A percentile compares a stretch with the other conserved stretches of the same genome.
Evolutionary conservation across 2,113 vertebrate genomes (phyloP).

Genomic region (Phylloscopus trochilus): DNA sequence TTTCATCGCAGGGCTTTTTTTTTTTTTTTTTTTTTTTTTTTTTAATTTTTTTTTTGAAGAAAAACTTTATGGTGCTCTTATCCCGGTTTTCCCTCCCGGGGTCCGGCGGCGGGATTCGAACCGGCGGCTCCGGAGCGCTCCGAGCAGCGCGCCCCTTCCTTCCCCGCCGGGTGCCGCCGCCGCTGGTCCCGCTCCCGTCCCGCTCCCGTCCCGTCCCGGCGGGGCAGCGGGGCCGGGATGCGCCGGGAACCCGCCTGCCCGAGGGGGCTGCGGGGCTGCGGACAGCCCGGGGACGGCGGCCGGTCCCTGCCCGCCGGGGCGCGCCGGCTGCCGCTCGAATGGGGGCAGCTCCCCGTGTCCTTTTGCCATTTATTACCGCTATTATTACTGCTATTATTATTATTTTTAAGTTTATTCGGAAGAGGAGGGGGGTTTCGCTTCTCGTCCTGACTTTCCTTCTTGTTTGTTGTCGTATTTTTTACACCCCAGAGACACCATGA

Average conservation of each 20-base stretch:
- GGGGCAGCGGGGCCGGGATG: neutral
- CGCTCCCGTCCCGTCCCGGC: no score
- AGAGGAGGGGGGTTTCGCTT: neutral
- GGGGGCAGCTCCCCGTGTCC: neutral
- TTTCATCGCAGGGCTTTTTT: neutral
- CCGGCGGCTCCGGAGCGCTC: neutral
- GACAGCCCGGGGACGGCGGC: neutral
- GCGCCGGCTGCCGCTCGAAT: neutral
- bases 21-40: no score
- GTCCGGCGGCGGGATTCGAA: neutral
- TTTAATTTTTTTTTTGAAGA: no score
- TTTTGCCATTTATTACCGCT: neutral
- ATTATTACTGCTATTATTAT: neutral
- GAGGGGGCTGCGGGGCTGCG: neutral
- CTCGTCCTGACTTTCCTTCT: conserved; percentile 58
- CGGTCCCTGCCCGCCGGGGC: neutral
- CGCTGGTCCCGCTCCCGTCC: neutral
- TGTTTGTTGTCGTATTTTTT: conserved; percentile 68
- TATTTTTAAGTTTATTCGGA: neutral
- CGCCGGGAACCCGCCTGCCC: neutral
- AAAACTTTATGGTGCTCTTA: neutral
- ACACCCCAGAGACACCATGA: conserved; percentile 97
- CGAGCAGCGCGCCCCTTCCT: neutral
- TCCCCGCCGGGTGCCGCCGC: neutral
- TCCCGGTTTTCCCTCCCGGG: neutral